phyloP scores from a whole-genome alignment of 2,113 vertebrate genomes.

The Hemiprocne comata region DNA sequence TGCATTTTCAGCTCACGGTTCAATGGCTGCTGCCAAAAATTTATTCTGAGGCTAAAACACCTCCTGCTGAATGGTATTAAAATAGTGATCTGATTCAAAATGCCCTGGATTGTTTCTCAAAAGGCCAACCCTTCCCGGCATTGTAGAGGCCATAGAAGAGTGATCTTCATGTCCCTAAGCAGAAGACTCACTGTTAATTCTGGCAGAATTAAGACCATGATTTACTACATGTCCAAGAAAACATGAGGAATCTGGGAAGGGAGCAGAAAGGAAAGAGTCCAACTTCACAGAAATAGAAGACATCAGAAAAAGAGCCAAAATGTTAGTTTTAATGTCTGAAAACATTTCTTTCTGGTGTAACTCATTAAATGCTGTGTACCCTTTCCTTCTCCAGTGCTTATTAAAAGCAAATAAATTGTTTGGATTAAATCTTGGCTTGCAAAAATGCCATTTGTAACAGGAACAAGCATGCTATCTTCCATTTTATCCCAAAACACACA shows the following conservation, averaged over 20 bases:
- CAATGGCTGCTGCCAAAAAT: constrained; percentile 9
- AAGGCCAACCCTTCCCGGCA: not conserved
- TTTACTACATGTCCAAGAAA: not conserved
- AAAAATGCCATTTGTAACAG: not conserved
- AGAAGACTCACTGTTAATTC: not conserved
- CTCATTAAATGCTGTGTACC: not conserved
- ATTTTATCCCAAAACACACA: not conserved
- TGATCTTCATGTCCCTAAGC: not conserved
- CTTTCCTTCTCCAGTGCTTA: not conserved
- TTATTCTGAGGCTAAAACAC: constrained; percentile 5
- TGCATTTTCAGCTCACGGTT: constrained; percentile 25
- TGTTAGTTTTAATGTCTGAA: not conserved
- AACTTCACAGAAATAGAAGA: not conserved
- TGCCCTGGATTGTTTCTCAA: not conserved
- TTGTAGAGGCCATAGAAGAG: not conserved
- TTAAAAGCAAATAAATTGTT: not conserved
- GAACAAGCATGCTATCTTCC: not conserved
- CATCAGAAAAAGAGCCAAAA: not conserved
- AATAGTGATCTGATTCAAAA: not conserved
- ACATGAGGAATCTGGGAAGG: not conserved
- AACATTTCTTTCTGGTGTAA: not conserved
- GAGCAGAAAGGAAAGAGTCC: not conserved
- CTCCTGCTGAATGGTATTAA: constrained; percentile 13
- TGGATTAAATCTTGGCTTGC: constrained; percentile 13
- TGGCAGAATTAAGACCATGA: not conserved